Evolutionary conservation across 2,113 vertebrate genomes (phyloP).

Genomic region (Phalacrocorax carbo): DNA sequence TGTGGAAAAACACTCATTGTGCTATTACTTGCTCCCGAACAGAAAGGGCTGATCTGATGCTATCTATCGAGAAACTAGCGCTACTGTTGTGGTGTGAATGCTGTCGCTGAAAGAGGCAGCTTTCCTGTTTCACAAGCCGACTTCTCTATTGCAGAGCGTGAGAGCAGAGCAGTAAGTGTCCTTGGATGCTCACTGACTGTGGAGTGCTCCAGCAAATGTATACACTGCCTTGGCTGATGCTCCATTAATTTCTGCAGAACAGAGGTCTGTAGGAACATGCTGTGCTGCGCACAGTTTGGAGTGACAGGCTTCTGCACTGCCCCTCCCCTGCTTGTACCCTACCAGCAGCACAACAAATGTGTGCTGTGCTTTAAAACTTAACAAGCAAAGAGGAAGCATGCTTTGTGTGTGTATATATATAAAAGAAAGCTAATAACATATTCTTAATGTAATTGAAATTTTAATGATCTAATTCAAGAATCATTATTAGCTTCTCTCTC

Average conservation of each 20-base stretch:
- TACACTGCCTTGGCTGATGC: background rate
- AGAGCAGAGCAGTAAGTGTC: background rate
- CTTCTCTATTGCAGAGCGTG: background rate
- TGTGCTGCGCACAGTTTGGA: accelerated
- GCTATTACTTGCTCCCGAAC: background rate
- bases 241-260: background rate
- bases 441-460: background rate
- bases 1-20: background rate
- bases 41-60: background rate
- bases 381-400: background rate
- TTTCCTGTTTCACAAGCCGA: constrained; percentile 1
- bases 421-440: background rate
- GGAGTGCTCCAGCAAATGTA: background rate
- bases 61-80: background rate
- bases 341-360: background rate
- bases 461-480: background rate
- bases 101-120: background rate
- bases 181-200: background rate
- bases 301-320: background rate
- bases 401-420: accelerated
- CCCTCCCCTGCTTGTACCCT: background rate
- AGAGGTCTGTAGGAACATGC: background rate
- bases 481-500: background rate
- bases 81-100: background rate
- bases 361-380: background rate